A percentile compares a stretch with the other conserved stretches of the same genome.
phyloP scores from a whole-genome alignment of 2,888 invertebrate genomes.

The Eupithecia pulchellata region DNA sequence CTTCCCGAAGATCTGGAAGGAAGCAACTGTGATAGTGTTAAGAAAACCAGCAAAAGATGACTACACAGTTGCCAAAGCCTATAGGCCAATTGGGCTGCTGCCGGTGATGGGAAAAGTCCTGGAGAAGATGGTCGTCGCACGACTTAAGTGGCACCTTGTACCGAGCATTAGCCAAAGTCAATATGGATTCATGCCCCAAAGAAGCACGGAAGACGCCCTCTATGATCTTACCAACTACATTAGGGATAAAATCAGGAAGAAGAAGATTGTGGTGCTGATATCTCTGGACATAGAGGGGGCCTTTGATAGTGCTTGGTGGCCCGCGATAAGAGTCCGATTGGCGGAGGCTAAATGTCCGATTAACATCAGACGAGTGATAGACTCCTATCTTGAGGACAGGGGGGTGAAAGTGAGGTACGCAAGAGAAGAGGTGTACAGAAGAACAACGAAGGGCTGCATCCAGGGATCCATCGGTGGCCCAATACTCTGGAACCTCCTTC shows the following conservation, averaged over 20 bases:
- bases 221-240: not conserved
- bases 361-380: slow-evolving; percentile 14
- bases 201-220: not conserved
- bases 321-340: too few species aligned
- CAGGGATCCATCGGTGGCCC: slow-evolving; percentile 9
- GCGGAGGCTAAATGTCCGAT: slow-evolving; percentile 23
- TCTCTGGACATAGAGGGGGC: too few species aligned
- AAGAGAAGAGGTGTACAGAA: slow-evolving; percentile 19
- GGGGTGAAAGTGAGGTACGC: slow-evolving; percentile 30
- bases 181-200: too few species aligned
- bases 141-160: too few species aligned
- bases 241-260: slow-evolving; percentile 12
- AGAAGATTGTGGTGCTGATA: slow-evolving; percentile 22
- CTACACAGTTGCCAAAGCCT: slow-evolving; percentile 37
- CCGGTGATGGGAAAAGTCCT: slow-evolving; percentile 40
- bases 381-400: slow-evolving; percentile 24
- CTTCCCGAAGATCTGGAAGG: slow-evolving; percentile 36
- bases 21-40: slow-evolving; percentile 14
- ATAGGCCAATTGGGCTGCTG: slow-evolving; percentile 45
- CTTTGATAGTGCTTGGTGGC: too few species aligned
- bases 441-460: not conserved
- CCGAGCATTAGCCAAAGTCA: too few species aligned
- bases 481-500: slow-evolving; percentile 37
- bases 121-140: too few species aligned
- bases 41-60: slow-evolving; percentile 8